Evolutionary conservation across 2,888 invertebrate species (phyloP), one percentile per base, ranked within the genome.

Genomic region (Sesamia inferens): DNA sequence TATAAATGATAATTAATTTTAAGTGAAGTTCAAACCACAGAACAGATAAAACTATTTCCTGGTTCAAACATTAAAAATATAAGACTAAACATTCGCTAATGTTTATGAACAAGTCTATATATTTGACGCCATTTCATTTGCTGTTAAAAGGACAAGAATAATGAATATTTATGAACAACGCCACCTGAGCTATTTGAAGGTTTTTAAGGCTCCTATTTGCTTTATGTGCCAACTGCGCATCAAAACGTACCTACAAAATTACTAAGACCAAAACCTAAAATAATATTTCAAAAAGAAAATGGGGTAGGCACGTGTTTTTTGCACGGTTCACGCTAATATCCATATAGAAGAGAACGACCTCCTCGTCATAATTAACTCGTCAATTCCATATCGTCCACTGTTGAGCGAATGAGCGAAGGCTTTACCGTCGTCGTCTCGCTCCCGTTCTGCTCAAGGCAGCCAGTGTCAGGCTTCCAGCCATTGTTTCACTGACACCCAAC

Each of bases 341-440:
- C 59, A 48, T 11, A n/a, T 66, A 44, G 63, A 68, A 22, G 10
- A 42, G 11, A 31, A 19, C 19, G 65, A 61, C 22, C 65, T 77
- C 47, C 31, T 71, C 68, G 24, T 68, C 55, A 71, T 81, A 83
- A 83, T 84, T 81, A 84, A 71, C 70, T 72, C 70, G 81, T 83
- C 84, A 80, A 80, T 82, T 76, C 69, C 58, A 79, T 70, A 62
- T 51, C 42, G 44, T 14, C 51, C 51, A 81, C 80, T 83, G 76
- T 65, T 39, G 57, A 57, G 16, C 44, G 63, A 63, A 63, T 75
- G 22, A 62, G 54, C 19, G 31, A 59, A 67, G 66, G 47, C 39
- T 69, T 83, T 65, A 61, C 44, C 74, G 65, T 16, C 2, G 61
- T 11, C 51, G 57, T 64, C n/a, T 44, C 71, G 39, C 14, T 16